phyloP scores from a whole-genome alignment of 2,888 invertebrate species.

The Yponomeuta malinellus region DNA sequence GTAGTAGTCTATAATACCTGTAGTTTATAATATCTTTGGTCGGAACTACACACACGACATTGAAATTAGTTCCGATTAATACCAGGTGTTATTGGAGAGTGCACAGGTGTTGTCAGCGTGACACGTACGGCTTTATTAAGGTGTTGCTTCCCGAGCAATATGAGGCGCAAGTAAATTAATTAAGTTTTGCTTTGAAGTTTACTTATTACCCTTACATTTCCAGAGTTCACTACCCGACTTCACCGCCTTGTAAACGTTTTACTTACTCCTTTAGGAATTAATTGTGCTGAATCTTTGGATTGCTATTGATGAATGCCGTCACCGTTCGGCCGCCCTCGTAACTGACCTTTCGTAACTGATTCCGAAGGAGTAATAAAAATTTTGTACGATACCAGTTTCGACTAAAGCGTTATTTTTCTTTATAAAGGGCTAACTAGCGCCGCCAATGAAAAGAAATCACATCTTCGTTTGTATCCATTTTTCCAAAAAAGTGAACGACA shows the following conservation, averaged over 20 bases:
- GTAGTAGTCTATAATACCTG: no score
- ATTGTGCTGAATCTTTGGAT: no score
- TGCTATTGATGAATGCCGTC: background rate
- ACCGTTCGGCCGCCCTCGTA: no score
- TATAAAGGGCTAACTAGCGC: no score
- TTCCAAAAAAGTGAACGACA: no score
- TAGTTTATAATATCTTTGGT: background rate
- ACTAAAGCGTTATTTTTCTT: no score
- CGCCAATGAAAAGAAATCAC: no score
- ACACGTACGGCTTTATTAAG: background rate
- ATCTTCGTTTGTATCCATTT: no score
- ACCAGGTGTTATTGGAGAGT: background rate
- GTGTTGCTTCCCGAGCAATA: background rate
- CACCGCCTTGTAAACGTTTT: background rate
- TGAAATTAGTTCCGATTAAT: background rate
- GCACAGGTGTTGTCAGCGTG: background rate
- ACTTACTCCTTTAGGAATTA: background rate
- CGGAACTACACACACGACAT: background rate
- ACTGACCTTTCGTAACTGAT: no score
- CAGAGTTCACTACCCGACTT: background rate
- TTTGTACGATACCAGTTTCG: no score
- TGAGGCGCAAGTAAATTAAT: background rate
- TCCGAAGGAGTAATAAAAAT: no score
- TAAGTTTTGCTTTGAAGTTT: background rate
- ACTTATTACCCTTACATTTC: background rate